Conservation (phyloP, 1,140 invertebrate genomes). For the Hyposmocoma kahamanoa region DNA sequence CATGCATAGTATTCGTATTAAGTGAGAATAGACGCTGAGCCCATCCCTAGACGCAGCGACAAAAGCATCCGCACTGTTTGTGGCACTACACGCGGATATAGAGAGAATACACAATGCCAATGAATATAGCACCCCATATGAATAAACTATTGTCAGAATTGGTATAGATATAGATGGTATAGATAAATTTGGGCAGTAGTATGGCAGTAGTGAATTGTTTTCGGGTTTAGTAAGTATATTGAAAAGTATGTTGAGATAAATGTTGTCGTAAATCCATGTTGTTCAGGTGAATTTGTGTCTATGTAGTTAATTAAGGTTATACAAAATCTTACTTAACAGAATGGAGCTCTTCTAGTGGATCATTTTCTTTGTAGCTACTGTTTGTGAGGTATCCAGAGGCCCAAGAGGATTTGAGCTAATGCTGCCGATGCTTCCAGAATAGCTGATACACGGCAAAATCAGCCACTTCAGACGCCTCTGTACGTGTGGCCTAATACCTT, state of each 20-base stretch:
- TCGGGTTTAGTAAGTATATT: no score
- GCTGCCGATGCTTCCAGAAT: slow-evolving; percentile 12
- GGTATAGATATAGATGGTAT: no score
- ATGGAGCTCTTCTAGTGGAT: background rate
- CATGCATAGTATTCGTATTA: slow-evolving; percentile 37
- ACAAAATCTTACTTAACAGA: no score
- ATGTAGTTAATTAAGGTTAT: no score
- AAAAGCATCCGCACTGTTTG: slow-evolving; percentile 17
- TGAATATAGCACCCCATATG: no score
- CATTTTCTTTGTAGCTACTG: background rate
- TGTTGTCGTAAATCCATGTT: no score
- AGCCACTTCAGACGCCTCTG: slow-evolving; percentile 2
- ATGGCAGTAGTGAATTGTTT: no score
- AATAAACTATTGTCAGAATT: no score
- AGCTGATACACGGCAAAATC: slow-evolving; percentile 19
- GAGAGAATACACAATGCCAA: background rate
- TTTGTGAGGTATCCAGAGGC: slow-evolving; percentile 3
- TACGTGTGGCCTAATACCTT: background rate
- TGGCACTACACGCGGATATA: background rate
- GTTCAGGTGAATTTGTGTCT: no score
- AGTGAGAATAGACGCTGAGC: slow-evolving; percentile 25
- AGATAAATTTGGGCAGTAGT: no score
- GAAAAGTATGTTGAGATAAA: no score
- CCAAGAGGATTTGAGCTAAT: slow-evolving; percentile 26
- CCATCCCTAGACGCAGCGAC: slow-evolving; percentile 12